Evolutionary conservation across 2,888 invertebrate genomes (phyloP), one percentile per base, ranked within the genome.

Genomic region (Achlya flavicornis): DNA sequence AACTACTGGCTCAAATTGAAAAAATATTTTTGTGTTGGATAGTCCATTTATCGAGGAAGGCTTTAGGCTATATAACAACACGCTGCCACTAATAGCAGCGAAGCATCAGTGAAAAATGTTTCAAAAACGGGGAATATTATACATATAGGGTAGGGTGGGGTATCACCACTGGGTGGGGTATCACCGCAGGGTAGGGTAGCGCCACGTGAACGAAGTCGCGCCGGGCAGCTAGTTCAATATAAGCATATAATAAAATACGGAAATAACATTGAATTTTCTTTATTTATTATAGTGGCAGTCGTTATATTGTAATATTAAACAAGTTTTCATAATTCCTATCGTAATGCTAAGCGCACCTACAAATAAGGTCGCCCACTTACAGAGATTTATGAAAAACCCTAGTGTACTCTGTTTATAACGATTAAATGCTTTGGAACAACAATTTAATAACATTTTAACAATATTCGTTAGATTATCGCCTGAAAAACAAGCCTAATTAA

Each of bases 401-500:
- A 53, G 53, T 53, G 53, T 53, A 58, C 70, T 67, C 61, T 43
- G 14, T 46, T 53, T 53, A 48, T 16, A 53, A 53, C 53, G 10
- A 68, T 73, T 89, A 89, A 90, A 90, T 89, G 90, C 90, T 86
- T 86, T 84, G 83, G 83, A 83, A 86, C 80, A 78, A 76, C 73
- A 65, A 67, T 68, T 38, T 59, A 65, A 63, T 66, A 66, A 53
- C 59, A 61, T 60, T 61, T 61, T 59, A 61, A 61, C 14, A 58
- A 61, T 41, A 43, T 61, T 48, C 32, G 32, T 43, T 64, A 60
- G 61, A 61, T 53, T 19, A 60, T 41, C 3, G 60, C 26, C 58
- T 38, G 4, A 58, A 26, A 35, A 38, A 33, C 16, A 16, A 35
- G 16, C 19, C 58, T 6, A 2, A 2, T 26, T 32, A 16, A 3